Evolutionary conservation across 92 coral and sea anemone species (phyloP).

Genomic region (Virgularia gustaviana): DNA sequence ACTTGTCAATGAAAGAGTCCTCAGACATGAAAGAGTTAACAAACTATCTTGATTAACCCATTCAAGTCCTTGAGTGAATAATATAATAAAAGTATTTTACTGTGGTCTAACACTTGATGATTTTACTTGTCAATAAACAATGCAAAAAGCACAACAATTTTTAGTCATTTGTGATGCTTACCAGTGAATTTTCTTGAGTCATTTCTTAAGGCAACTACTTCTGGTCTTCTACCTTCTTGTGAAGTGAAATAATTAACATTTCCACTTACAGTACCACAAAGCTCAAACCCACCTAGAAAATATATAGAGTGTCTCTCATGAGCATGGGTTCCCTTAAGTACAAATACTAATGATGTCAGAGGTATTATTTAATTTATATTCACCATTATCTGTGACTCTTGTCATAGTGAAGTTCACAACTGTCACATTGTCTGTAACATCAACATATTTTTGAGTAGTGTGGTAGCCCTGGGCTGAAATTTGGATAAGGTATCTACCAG

Average conservation of each 20-base stretch:
- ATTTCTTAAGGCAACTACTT: constrained; percentile 13
- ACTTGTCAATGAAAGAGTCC: too few relatives aligned
- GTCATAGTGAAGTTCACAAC: constrained; percentile 62
- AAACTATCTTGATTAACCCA: too few relatives aligned
- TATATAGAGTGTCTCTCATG: neutral
- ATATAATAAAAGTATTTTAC: too few relatives aligned
- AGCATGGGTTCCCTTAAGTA: neutral
- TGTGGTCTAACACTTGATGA: too few relatives aligned
- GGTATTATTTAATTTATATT: neutral
- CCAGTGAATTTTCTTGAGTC: constrained; percentile 28
- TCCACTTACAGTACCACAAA: constrained; percentile 29
- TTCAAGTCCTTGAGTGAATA: too few relatives aligned
- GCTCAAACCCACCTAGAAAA: neutral
- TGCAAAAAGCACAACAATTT: too few relatives aligned
- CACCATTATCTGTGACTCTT: neutral
- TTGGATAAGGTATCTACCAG: constrained; percentile 54
- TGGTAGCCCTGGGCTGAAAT: constrained; percentile 62
- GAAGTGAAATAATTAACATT: neutral
- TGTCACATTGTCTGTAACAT: constrained; percentile 37
- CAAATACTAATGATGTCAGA: neutral
- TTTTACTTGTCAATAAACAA: too few relatives aligned
- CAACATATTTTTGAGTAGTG: constrained; percentile 39
- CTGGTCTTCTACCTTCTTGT: neutral
- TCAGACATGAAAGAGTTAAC: too few relatives aligned
- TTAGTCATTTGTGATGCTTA: too few relatives aligned